Evolutionary conservation across 2,888 invertebrate species (phyloP), one percentile per base, ranked within the genome.

Genomic region (Protophormia terraenovae): DNA sequence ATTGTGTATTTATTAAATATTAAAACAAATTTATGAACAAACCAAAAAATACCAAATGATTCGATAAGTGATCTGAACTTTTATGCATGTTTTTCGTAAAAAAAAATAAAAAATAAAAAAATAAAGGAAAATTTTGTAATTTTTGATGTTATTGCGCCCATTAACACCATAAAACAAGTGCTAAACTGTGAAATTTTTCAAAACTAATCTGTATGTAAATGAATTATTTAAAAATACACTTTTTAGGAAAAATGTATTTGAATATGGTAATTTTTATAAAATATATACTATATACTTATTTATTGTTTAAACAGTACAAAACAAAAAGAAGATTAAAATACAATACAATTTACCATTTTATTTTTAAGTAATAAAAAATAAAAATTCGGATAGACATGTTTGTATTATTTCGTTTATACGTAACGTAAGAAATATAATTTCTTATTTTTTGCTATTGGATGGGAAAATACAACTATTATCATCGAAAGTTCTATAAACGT

Each of bases 91-190:
- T 60, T 64, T 67, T 60, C 27, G 29, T 27, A 14, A 47, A n/a
- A n/a, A n/a, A n/a, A n/a, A n/a, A n/a, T n/a, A n/a, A n/a, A n/a
- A n/a, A n/a, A n/a, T n/a, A n/a, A n/a, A n/a, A n/a, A n/a, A 72
- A 7, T 38, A 19, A 67, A 24, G 27, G 19, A n/a, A 62, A n/a
- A 27, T 66, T 58, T 78, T 38, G 16, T 50, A 64, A 27, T 73
- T 69, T 62, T 77, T 72, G 60, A 80, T 84, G 71, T 76, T 81
- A 71, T 67, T 81, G 76, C 77, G 82, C 82, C 82, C 76, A 83
- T 83, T 83, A 83, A 83, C 82, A 77, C 50, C 50, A 64, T 16
- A 53, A 82, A 81, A 38, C 45, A 72, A 71, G 76, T 77, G 82
- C 82, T 83, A 76, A 83, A 73, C 16, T 80, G 73, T 73, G 47